Evolutionary conservation across 2,113 vertebrate species (phyloP).

Genomic region (Melospiza melodia): DNA sequence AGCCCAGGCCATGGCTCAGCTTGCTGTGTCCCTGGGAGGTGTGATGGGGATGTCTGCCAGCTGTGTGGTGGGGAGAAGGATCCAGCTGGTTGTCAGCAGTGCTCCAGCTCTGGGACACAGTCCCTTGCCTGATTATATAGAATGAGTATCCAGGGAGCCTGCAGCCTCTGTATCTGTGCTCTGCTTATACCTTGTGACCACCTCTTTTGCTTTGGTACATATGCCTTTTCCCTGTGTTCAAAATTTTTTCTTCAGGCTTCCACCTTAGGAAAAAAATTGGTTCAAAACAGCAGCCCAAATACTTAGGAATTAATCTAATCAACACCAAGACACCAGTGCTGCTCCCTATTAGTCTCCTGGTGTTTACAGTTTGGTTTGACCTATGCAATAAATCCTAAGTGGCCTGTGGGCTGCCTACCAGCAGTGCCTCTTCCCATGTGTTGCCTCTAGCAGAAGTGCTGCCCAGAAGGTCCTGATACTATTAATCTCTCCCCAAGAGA

Average conservation of each 20-base stretch:
- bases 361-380: background rate
- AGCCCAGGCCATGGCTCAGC: background rate
- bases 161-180: background rate
- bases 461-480: background rate
- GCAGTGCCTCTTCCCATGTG: background rate
- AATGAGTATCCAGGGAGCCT: background rate
- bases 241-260: background rate
- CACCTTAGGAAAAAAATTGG: background rate
- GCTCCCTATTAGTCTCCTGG: background rate
- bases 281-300: background rate
- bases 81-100: accelerated
- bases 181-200: background rate
- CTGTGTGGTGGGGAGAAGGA: accelerated
- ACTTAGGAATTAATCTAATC: background rate
- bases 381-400: background rate
- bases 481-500: constrained; percentile 13
- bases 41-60: accelerated
- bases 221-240: background rate
- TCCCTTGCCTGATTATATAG: background rate
- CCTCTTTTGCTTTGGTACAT: background rate
- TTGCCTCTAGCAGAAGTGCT: background rate
- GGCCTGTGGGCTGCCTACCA: background rate
- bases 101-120: background rate
- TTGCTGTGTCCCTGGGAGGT: background rate
- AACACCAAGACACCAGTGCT: background rate